Evolutionary conservation across 1,140 invertebrate genomes (phyloP), one percentile per base, ranked within the genome.

Genomic region (Scaptomyza graminum): DNA sequence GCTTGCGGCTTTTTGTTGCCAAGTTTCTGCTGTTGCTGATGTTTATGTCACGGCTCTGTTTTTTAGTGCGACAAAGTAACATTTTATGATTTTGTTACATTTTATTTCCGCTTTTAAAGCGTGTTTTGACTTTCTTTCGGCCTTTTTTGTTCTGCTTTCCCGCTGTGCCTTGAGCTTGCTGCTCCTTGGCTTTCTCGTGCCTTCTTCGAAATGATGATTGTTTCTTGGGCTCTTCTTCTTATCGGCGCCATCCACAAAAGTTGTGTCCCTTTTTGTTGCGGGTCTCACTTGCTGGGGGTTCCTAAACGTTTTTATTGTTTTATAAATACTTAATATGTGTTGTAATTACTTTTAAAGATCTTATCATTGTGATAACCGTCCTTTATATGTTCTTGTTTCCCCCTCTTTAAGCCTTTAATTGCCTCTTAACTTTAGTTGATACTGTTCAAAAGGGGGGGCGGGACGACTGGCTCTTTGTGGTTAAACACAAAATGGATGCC

Each of bases 241-340:
- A 31, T 46, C 47, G 8, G 6, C 28, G 6, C 28, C 7, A 6
- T 62, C 12, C 3, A 47, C 5, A 25, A 18, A 69, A 41, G 37
- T 68, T 56, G 31, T 34, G 66, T 18, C 8, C 37, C 8, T 34
- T 44, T 52, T 22, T 16, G 16, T 22, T 16, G 16, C 15, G 16
- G 50, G 46, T 6, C 22, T 7, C 9, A 12, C 18, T 22, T 22
- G 18, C 18, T 22, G 18, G 34, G 18, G 34, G 18, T 6, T 67
- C 51, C 59, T 82, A 87, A 87, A 74, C 83, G 82, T 79, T 87
- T 34, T 87, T 82, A 88, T 82, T 79, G 79, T 87, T 88, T 57
- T 75, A 88, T 87, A 87, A 87, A 87, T 87, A 87, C 83, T 88
- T 87, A 85, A 85, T 81, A 69, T 75, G 74, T 79, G 66, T 75